Evolutionary conservation across 1,140 invertebrate genomes (phyloP), one percentile per base, ranked within the genome.

Genomic region (Epicauta chinensis): DNA sequence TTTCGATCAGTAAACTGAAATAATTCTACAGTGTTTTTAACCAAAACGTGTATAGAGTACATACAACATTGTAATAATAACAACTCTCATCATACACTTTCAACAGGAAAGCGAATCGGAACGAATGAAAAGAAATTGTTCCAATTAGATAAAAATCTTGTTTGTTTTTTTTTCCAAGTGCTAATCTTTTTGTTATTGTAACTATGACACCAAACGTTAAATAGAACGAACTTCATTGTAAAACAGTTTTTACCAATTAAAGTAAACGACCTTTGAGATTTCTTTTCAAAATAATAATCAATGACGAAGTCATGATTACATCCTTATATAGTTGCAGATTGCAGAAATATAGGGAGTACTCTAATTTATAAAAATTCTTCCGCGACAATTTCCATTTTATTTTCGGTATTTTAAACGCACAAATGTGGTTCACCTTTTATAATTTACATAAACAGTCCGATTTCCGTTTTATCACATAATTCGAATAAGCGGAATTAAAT

Each of bases 71-170:
- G 23, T 23, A 23, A 23, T 23, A 23, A 23, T 5, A 23, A 23
- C 4, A 2, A 23, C 23, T 23, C 38, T 32, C 45, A 47, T 47
- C 38, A 47, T 47, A 34, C 45, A 47, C 45, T 47, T 47, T 47
- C 45, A 38, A 47, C 34, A 23, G 45, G 45, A 47, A 47, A 47
- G 45, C 45, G 45, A 43, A 43, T 43, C 41, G 41, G 41, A 43
- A 43, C 41, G 41, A 23, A 23, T 23, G 23, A 47, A 47, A 46
- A 47, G 34, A 47, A 47, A 47, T 47, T 47, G 45, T 37, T 47
- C 45, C 45, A 45, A 32, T 45, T 45, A 45, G 16, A 23, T 23
- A 23, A 23, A 23, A 23, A 23, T 23, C 23, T 23, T 23, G 23
- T 23, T 23, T 23, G 7, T 2, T 23, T 23, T 23, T 1, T 1